Conservation (phyloP, 37 sponge, comb jelly and placozoan species). For the Halichondria panicea region DNA sequence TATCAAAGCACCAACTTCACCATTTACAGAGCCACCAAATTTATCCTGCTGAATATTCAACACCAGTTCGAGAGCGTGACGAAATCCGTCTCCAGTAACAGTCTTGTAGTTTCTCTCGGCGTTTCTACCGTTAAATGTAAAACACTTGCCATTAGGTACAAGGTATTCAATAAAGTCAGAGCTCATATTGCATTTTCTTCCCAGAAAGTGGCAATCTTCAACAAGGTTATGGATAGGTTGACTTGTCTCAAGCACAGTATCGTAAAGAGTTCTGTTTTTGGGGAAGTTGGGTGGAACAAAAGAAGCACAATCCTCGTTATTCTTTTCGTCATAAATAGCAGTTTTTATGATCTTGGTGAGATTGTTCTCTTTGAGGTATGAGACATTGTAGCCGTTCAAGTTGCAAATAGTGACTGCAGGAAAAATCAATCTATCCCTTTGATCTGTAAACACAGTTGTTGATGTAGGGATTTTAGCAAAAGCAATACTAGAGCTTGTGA, state of each 20-base stretch:
- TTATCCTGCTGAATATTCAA: slow-evolving; percentile 26
- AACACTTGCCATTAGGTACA: slow-evolving; percentile 15
- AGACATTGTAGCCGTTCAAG: slow-evolving; percentile 1
- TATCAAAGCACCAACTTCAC: slow-evolving; percentile 12
- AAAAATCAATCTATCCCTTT: neutral
- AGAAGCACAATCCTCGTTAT: neutral
- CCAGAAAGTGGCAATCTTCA: neutral
- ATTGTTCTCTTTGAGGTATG: neutral
- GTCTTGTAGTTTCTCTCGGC: neutral
- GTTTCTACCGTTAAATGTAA: slow-evolving; percentile 30
- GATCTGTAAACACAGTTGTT: slow-evolving; percentile 6
- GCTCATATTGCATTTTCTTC: slow-evolving; percentile 3
- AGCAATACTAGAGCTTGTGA: too few relatives aligned
- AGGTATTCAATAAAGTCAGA: neutral
- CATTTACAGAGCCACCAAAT: slow-evolving; percentile 1
- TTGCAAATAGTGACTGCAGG: slow-evolving; percentile 44
- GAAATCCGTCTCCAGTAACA: slow-evolving; percentile 1
- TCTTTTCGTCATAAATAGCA: neutral
- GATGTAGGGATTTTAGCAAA: slow-evolving; percentile 16
- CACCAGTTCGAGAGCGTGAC: slow-evolving; percentile 15
- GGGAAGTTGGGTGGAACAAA: neutral
- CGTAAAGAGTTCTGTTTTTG: neutral
- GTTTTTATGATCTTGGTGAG: neutral
- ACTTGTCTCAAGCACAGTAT: neutral
- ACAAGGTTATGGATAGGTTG: slow-evolving; percentile 1